Base-by-base conservation (phyloP, 35 echinoderm and acorn worm species). In the Nesometra sesokonis region DNA sequence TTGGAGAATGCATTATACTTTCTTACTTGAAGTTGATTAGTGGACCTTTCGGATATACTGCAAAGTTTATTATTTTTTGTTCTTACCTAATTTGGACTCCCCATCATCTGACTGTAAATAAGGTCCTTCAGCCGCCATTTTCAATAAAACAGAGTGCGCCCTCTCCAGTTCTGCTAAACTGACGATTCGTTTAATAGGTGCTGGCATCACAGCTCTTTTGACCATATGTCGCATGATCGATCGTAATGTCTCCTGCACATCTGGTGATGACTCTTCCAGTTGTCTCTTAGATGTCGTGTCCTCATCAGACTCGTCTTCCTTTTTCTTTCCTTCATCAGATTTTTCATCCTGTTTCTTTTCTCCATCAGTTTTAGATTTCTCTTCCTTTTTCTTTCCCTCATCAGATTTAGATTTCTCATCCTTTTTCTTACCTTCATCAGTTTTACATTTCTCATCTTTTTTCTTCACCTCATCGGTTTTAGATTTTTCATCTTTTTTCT, bases 141-240 rank as follows among this genome's bases (percentile, higher is more conserved):
- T 99, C 3, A 94, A 46, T 31, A 99, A 57, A 90, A 99, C 93
- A 30, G 88, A 91, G 37, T 99, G 96, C 13, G 96, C 96, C 77
- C 96, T 89, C 82, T 99, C 96, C 23, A 99, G 88, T 82, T 99
- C 96, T 0, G 85, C 32, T 29, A 99, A 57, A 23, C 90, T 92
- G 31, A 99, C 96, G 27, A 94, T 86, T 33, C 96, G 91, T 34
- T 91, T 88, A 83, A 99, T 99, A 17, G 96, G 96, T 7, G 96
- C 93, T 29, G 96, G 96, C 81, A 94, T 87, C 17, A 99, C 96
- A 32, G 96, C 96, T 79, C 90, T 82, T 78, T 99, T 93, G 36
- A 99, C 96, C 31, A 99, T 39, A 13, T 93, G 96, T 39, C 90
- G 40, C 96, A 99, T 99, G 78, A 99, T 93, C 30, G 77, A 84